Evolutionary conservation across 53 echinoderm and acorn worm species (phyloP).

Genomic region (Hippasteria phrygiana): DNA sequence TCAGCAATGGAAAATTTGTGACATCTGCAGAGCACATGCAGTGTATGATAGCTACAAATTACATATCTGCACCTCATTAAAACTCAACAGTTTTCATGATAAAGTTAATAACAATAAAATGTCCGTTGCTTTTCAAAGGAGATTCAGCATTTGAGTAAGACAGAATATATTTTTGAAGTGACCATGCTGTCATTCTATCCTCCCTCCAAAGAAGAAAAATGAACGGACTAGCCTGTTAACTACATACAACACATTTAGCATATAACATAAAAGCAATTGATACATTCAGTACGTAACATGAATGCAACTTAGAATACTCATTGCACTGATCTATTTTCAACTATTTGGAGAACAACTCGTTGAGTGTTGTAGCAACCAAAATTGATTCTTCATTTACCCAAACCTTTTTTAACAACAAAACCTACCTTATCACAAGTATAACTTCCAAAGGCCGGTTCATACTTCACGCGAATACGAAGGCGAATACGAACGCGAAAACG

Average conservation of each 20-base stretch:
- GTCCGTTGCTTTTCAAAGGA: neutral
- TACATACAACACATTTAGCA: no score
- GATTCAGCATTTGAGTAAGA: neutral
- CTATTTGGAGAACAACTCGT: no score
- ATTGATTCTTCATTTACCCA: no score
- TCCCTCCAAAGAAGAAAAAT: neutral
- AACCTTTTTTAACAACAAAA: no score
- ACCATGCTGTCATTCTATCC: neutral
- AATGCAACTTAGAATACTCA: neutral
- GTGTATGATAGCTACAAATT: neutral
- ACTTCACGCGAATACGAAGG: no score
- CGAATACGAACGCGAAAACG: no score
- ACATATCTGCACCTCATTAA: neutral
- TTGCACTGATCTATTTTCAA: slow-evolving; percentile 12
- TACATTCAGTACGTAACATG: neutral
- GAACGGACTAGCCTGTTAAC: no score
- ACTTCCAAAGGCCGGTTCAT: no score
- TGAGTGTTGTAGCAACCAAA: no score
- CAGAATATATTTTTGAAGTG: neutral
- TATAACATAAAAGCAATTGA: neutral
- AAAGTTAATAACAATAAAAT: neutral
- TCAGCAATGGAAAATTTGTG: neutral
- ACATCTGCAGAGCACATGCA: neutral
- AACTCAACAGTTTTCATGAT: neutral
- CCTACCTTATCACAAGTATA: no score